Evolutionary conservation across 2,113 vertebrate genomes (phyloP).

Genomic region (Drymodes brunneopygia): DNA sequence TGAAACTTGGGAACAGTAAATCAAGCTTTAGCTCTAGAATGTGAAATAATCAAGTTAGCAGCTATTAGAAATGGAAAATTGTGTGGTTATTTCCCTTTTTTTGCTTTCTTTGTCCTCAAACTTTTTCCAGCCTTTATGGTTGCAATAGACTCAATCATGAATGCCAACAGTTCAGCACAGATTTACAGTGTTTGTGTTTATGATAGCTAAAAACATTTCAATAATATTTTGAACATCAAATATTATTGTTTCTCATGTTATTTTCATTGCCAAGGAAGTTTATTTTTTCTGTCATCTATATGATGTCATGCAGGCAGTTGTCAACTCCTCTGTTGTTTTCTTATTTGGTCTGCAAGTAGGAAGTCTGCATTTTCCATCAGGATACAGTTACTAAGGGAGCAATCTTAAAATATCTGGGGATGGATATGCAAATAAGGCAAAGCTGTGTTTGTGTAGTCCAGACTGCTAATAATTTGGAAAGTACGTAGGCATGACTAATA

Average conservation of each 20-base stretch:
- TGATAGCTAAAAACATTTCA: neutral
- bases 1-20: neutral
- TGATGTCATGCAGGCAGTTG: neutral
- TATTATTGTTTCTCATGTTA: neutral
- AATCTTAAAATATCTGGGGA: neutral
- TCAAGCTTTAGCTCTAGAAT: neutral
- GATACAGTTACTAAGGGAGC: neutral
- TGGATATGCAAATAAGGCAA: neutral
- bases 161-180: neutral
- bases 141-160: neutral
- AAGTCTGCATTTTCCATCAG: neutral
- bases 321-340: neutral
- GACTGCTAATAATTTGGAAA: neutral
- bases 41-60: neutral
- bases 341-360: neutral
- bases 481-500: neutral
- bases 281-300: neutral
- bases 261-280: neutral
- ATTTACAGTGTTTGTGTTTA: neutral
- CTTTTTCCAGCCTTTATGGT: neutral
- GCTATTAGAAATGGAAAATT: neutral
- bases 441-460: neutral
- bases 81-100: neutral
- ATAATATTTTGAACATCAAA: neutral
- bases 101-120: neutral